These are phyloP conservation scores for Glyphotaelius pellucidus DNA, from an alignment of 2,888 invertebrate genomes.

Conservation along the genomic window DNA sequence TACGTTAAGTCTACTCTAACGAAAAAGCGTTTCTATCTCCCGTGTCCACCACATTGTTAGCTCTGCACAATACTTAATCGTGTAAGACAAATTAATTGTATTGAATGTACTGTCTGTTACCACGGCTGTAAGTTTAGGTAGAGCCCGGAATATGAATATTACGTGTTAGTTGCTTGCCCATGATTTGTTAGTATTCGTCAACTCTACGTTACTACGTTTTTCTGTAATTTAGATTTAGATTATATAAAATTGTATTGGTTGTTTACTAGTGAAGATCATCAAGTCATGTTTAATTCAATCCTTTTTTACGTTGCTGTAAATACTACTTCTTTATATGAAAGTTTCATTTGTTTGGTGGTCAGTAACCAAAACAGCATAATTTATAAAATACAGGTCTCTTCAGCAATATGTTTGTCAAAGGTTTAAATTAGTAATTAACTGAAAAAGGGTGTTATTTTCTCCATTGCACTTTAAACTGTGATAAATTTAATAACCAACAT, in stretches of 20 bases:
- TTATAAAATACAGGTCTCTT: no score
- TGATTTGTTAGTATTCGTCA: constrained; percentile 44
- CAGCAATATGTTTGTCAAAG: no score
- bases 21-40: constrained; percentile 12
- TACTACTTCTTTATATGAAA: neutral
- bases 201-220: constrained; percentile 41
- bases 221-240: constrained; percentile 42
- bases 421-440: no score
- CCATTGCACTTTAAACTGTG: no score
- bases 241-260: constrained; percentile 7
- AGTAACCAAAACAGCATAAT: neutral
- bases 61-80: constrained; percentile 24
- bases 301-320: neutral
- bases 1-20: constrained; percentile 19
- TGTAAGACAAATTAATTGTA: constrained; percentile 30
- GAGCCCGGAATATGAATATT: constrained; percentile 18
- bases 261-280: neutral
- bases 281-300: neutral
- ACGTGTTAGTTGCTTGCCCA: constrained; percentile 37
- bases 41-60: constrained; percentile 30
- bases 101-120: constrained; percentile 29
- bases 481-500: no score
- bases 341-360: neutral
- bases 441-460: no score
- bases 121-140: neutral